Percentiles rank a stretch among this genome's conserved stretches.
phyloP scores from a whole-genome alignment of 2,888 invertebrate genomes.

The Cataglyphis rosenhaueri region DNA sequence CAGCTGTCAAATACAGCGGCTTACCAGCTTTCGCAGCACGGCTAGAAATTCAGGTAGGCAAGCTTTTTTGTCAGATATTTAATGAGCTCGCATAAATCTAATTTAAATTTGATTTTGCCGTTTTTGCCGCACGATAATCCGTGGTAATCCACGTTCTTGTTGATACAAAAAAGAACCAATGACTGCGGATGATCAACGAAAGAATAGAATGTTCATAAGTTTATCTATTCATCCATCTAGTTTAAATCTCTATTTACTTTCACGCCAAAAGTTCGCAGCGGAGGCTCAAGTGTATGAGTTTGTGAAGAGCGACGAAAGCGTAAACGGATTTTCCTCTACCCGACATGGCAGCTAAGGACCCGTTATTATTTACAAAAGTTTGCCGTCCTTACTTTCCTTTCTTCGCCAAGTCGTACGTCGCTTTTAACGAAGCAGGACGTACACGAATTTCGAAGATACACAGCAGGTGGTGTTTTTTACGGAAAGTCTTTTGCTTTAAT shows the following conservation, averaged over 20 bases:
- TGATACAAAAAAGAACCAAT: not conserved
- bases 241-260: conserved; percentile 76
- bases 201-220: conserved; percentile 56
- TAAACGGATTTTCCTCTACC: conserved; percentile 66
- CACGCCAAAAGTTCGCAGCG: conserved; percentile 59
- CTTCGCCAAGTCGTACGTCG: conserved; percentile 25
- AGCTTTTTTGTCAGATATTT: not conserved
- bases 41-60: not conserved
- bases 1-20: conserved; percentile 30
- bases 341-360: conserved; percentile 62
- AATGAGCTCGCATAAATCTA: not conserved
- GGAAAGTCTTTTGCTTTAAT: conserved; percentile 30
- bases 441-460: conserved; percentile 27
- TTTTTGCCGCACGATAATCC: not conserved
- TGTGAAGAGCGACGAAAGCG: conserved; percentile 52
- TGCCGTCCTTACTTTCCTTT: conserved; percentile 52
- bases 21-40: conserved; percentile 4
- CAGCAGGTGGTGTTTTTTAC: conserved; percentile 47
- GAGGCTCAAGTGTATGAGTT: conserved; percentile 57
- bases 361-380: conserved; percentile 68
- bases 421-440: conserved; percentile 55
- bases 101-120: not conserved
- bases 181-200: conserved; percentile 24
- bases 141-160: not conserved
- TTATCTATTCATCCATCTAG: conserved; percentile 58